Evolutionary conservation across 2,888 invertebrate species (phyloP), one percentile per base, ranked within the genome.

Genomic region (Rutpela maculata): DNA sequence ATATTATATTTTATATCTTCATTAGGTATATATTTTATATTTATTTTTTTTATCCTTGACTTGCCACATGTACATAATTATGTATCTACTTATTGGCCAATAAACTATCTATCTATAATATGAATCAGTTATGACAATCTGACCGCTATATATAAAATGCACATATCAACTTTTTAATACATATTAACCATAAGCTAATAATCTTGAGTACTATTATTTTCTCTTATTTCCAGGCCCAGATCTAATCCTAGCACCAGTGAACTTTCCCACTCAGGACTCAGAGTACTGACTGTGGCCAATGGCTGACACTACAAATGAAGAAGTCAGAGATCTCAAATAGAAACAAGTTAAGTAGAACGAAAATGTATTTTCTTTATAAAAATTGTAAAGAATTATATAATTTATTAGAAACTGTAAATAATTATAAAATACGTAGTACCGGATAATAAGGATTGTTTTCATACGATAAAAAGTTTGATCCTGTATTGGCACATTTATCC

Each of bases 221-320:
- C n/a, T 86, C 85, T 86, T 83, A 85, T 83, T 89, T 89, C 35
- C 87, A 90, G 90, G 89, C 75, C 90, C 90, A 50, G 90, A 90
- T 82, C 81, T 90, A 82, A 89, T 90, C 76, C 84, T 90, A 60
- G 84, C 89, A 78, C 90, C 89, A n/a, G 85, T 87, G 75, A 87
- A 85, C 80, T 88, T 88, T 81, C 85, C 88, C 50, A 86, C 82
- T 59, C 87, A 87, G 76, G 86, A 83, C 78, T 84, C 86, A 66
- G 87, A 86, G 78, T 87, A 86, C 84, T 88, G 83, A 86, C 50
- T 15, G 6, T n/a, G n/a, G 38, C 18, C 69, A 50, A 50, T 35
- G 0, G 31, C 31, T 35, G 9, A 6, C 31, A 35, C 31, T 35
- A 35, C 7, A 35, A 35, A 7, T 35, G 31, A 35, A 3, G 31